These are phyloP conservation scores for Apis laboriosa DNA, from an alignment of 1,140 invertebrate species.

Conservation along the genomic window DNA sequence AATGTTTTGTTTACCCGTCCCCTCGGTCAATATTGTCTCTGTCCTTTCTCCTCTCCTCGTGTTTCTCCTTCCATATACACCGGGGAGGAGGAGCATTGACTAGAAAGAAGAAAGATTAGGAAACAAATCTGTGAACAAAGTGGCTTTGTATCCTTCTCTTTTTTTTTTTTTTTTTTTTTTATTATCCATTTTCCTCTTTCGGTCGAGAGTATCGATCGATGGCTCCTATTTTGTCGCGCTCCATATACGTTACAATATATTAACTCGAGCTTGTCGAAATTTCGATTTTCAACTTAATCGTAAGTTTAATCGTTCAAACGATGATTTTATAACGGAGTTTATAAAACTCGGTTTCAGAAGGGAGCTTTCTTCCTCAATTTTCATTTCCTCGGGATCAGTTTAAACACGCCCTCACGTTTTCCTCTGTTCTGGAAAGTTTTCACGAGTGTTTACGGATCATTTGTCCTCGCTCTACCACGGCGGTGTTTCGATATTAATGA, in stretches of 20 bases:
- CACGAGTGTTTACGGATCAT: neutral
- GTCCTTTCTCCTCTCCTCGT: neutral
- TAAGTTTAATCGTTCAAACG: neutral
- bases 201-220: too few species aligned
- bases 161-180: neutral
- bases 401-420: neutral
- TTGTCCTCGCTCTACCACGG: neutral
- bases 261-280: neutral
- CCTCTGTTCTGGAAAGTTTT: neutral
- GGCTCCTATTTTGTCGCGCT: too few species aligned
- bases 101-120: slow-evolving; percentile 1
- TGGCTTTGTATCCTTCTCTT: neutral
- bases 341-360: too few species aligned
- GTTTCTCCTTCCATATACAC: neutral
- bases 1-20: slow-evolving; percentile 28
- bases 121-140: slow-evolving; percentile 7
- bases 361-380: too few species aligned
- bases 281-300: neutral
- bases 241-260: too few species aligned
- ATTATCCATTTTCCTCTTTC: neutral
- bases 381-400: too few species aligned
- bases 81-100: neutral
- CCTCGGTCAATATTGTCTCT: slow-evolving; percentile 14
- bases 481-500: neutral
- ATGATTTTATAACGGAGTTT: too few species aligned